A percentile compares a stretch with the other conserved stretches of the same genome.
These are phyloP conservation scores for Pseudomyrmex flavicornis DNA, from an alignment of 1,140 invertebrate genomes.

Conservation along the genomic window DNA sequence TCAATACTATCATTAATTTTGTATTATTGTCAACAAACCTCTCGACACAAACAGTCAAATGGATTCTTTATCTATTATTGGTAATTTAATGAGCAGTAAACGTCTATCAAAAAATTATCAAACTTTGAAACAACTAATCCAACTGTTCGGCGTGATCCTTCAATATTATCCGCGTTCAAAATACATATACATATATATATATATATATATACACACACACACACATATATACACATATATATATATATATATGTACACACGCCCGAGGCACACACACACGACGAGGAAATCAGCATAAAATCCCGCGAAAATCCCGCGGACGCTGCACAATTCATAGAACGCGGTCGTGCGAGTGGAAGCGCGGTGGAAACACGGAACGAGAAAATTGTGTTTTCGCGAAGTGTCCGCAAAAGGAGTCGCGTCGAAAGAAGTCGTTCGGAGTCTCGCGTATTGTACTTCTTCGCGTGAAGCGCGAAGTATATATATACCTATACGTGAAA, in stretches of 20 bases:
- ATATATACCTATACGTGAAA: too few species aligned
- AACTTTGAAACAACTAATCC: not conserved
- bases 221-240: too few species aligned
- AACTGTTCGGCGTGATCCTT: not conserved
- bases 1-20: too few species aligned
- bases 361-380: constrained; percentile 25
- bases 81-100: too few species aligned
- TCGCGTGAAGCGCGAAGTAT: constrained; percentile 2
- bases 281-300: constrained; percentile 59
- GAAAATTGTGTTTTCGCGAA: constrained; percentile 45
- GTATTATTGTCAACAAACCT: too few species aligned
- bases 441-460: constrained; percentile 45
- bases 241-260: too few species aligned
- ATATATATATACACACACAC: too few species aligned
- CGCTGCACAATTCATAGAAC: constrained; percentile 72
- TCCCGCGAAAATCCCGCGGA: constrained; percentile 74
- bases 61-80: too few species aligned
- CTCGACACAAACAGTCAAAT: too few species aligned
- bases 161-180: not conserved
- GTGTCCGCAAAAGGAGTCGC: constrained; percentile 24
- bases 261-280: not conserved
- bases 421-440: constrained; percentile 44
- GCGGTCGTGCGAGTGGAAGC: not conserved
- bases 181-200: too few species aligned
- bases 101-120: not conserved